Percentiles rank a stretch among this genome's conserved stretches.
These are phyloP conservation scores for Ladona fulva DNA, from an alignment of 1,140 invertebrate genomes.

Conservation along the genomic window DNA sequence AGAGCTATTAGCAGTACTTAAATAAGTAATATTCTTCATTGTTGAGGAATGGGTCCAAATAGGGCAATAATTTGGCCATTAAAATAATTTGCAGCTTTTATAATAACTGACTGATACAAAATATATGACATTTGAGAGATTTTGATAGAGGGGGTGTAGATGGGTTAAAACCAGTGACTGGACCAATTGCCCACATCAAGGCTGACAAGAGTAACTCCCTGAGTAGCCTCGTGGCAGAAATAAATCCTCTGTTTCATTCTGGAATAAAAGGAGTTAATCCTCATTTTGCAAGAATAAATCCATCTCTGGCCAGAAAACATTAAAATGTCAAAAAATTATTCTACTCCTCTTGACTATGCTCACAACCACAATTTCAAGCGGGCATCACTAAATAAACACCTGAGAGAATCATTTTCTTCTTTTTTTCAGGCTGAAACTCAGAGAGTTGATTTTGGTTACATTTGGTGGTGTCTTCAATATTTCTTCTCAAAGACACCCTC, in stretches of 20 bases:
- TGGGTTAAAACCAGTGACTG: too few relatives aligned
- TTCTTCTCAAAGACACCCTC: background rate
- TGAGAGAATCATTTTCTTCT: background rate
- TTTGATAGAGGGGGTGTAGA: too few relatives aligned
- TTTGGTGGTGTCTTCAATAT: background rate
- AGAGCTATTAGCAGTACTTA: too few relatives aligned
- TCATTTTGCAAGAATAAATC: background rate
- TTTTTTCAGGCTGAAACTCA: background rate
- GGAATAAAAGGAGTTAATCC: background rate
- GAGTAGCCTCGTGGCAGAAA: background rate
- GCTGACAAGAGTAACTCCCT: background rate
- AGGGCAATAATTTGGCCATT: too few relatives aligned
- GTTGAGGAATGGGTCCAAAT: too few relatives aligned
- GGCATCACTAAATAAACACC: background rate
- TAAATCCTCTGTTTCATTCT: background rate
- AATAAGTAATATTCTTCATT: too few relatives aligned
- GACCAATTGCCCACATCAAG: too few relatives aligned
- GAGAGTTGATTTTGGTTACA: background rate
- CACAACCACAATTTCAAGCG: background rate
- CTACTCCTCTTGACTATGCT: background rate
- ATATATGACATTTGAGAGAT: too few relatives aligned
- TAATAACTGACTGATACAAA: too few relatives aligned
- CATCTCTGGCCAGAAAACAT: background rate
- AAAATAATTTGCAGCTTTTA: too few relatives aligned
- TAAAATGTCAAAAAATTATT: background rate